A percentile compares a stretch with the other conserved stretches of the same genome.
Evolutionary conservation across 2,888 invertebrate species (phyloP).

Genomic region (Liposcelis brunnea): DNA sequence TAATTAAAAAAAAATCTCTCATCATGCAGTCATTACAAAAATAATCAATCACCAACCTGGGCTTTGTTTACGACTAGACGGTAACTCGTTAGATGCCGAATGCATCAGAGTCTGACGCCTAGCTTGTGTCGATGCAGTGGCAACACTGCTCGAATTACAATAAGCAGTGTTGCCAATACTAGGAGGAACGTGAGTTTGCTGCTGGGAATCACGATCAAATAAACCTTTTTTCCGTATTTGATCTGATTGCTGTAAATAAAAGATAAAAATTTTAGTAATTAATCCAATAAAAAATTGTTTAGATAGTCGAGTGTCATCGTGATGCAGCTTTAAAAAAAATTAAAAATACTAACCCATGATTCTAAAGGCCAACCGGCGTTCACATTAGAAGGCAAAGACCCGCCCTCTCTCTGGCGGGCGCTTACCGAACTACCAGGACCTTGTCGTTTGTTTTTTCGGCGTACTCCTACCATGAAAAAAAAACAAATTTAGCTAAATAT

Average conservation of each 20-base stretch:
- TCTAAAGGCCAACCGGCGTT: slow-evolving; percentile 23
- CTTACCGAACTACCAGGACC: slow-evolving; percentile 20
- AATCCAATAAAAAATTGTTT: too few species aligned
- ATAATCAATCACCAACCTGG: too few species aligned
- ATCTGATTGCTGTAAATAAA: too few species aligned
- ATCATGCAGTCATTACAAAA: too few species aligned
- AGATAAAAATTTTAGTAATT: too few species aligned
- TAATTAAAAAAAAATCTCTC: too few species aligned
- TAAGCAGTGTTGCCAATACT: slow-evolving; percentile 1
- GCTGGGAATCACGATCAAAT: too few species aligned
- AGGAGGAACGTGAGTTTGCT: too few species aligned
- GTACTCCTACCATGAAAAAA: slow-evolving; percentile 5
- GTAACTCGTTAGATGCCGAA: slow-evolving; percentile 6
- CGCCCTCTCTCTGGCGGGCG: slow-evolving; percentile 44
- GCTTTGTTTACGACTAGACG: neutral
- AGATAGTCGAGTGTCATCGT: too few species aligned
- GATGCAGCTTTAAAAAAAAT: too few species aligned
- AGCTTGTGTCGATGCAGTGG: neutral
- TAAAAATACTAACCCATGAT: neutral
- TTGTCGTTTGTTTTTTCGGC: slow-evolving; percentile 6
- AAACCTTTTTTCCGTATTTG: too few species aligned
- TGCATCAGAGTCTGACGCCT: slow-evolving; percentile 7
- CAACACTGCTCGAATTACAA: neutral
- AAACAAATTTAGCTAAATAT: neutral
- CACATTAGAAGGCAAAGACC: slow-evolving; percentile 40